Conservation (phyloP, 2,888 invertebrate genomes). For the Athetis lepigone region DNA sequence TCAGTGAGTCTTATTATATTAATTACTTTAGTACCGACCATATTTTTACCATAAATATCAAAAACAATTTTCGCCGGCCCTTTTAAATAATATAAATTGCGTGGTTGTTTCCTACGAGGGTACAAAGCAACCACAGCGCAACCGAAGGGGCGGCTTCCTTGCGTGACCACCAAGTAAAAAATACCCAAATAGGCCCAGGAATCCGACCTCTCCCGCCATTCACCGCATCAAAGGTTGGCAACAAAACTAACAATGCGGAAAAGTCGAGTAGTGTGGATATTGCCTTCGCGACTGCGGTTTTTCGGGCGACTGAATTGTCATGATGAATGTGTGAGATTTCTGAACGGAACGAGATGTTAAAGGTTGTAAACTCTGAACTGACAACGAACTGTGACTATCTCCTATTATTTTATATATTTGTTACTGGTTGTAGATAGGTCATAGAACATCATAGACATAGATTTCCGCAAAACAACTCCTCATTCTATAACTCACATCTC, state of each 20-base stretch:
- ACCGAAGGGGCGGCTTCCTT: slow-evolving; percentile 25
- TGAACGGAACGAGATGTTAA: too few species aligned
- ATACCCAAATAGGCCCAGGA: slow-evolving; percentile 8
- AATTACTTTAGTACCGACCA: too few species aligned
- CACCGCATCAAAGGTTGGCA: slow-evolving; percentile 42
- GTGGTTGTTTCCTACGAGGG: slow-evolving; percentile 9
- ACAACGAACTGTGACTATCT: too few species aligned
- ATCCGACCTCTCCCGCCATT: slow-evolving; percentile 22
- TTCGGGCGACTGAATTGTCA: not conserved
- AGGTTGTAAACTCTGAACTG: too few species aligned
- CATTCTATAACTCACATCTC: too few species aligned
- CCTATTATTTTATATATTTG: too few species aligned
- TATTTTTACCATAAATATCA: not conserved
- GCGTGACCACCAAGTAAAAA: slow-evolving; percentile 35
- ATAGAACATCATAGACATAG: too few species aligned
- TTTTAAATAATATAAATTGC: slow-evolving; percentile 19
- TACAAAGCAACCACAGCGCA: slow-evolving; percentile 43
- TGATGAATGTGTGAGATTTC: not conserved
- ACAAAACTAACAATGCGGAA: slow-evolving; percentile 3
- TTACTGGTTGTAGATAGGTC: too few species aligned
- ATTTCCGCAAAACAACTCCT: too few species aligned
- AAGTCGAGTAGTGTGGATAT: slow-evolving; percentile 5
- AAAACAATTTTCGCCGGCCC: not conserved
- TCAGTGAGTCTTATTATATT: too few species aligned
- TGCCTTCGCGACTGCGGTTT: slow-evolving; percentile 16